Percentiles rank a stretch among this genome's conserved stretches.
Conservation (phyloP, 2,888 invertebrate species). For the Lysandra bellargus region DNA sequence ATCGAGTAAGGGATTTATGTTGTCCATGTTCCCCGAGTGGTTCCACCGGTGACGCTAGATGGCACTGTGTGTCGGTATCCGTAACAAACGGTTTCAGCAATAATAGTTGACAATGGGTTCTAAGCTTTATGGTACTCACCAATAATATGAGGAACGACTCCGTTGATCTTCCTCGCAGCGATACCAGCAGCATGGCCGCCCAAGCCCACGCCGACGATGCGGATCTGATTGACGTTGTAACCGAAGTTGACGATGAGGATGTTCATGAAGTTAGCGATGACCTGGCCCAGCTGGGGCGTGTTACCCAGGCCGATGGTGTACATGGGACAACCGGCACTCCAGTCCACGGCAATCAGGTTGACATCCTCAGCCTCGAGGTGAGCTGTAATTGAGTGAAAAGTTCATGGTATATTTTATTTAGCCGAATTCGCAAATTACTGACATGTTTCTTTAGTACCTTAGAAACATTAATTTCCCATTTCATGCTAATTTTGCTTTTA, state of each 20-base stretch:
- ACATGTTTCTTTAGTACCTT: too few species aligned
- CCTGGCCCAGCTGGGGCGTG: conserved; percentile 56
- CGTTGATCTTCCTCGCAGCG: conserved; percentile 54
- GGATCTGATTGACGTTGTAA: conserved; percentile 52
- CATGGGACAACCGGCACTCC: conserved; percentile 55
- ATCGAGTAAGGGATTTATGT: too few species aligned
- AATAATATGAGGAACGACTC: conserved; percentile 56
- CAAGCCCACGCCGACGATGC: conserved; percentile 68
- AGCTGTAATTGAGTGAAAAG: conserved; percentile 49
- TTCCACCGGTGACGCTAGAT: too few species aligned
- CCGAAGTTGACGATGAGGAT: conserved; percentile 55
- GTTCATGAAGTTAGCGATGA: conserved; percentile 65
- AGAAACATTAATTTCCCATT: too few species aligned
- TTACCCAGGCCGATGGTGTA: conserved; percentile 62
- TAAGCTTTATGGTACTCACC: conserved; percentile 51
- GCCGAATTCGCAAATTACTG: too few species aligned
- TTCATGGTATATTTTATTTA: too few species aligned
- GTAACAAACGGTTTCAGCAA: too few species aligned
- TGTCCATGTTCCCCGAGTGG: too few species aligned
- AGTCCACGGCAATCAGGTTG: conserved; percentile 70
- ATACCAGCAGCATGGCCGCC: conserved; percentile 74
- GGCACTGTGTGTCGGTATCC: too few species aligned
- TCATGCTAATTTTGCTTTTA: too few species aligned
- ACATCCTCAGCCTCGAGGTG: conserved; percentile 56
- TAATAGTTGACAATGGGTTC: too few species aligned